A percentile compares a stretch with the other conserved stretches of the same genome.
phyloP scores from a whole-genome alignment of 2,888 invertebrate genomes.

The Patella pellucida region DNA sequence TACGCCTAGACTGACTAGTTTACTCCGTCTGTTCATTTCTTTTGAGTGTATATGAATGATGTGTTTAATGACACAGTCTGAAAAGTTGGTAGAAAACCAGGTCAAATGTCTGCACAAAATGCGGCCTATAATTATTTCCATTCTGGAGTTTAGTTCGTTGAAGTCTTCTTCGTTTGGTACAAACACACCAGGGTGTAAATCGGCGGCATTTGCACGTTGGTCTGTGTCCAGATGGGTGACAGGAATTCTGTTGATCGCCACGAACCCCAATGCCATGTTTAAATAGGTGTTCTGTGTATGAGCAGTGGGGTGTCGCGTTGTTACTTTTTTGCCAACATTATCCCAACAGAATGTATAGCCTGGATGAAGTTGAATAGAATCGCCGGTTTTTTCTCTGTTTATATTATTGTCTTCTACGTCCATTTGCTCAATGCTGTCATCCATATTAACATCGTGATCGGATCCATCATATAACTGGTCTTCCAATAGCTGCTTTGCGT shows the following conservation, averaged over 20 bases:
- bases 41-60: conserved; percentile 27
- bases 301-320: conserved; percentile 25
- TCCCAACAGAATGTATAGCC: conserved; percentile 19
- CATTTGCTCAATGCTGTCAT: neutral
- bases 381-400: neutral
- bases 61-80: conserved; percentile 19
- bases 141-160: too few species aligned
- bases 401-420: neutral
- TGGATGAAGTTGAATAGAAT: conserved; percentile 6
- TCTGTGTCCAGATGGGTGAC: too few species aligned
- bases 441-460: neutral
- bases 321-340: conserved; percentile 7
- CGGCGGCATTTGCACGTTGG: too few species aligned
- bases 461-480: neutral
- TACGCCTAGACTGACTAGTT: conserved; percentile 31
- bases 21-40: conserved; percentile 21
- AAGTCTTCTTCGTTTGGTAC: too few species aligned
- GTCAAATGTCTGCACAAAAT: conserved; percentile 23
- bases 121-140: conserved; percentile 24
- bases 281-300: too few species aligned
- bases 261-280: too few species aligned
- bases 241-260: too few species aligned
- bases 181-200: too few species aligned
- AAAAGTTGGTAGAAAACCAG: conserved; percentile 29
- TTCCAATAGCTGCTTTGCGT: neutral